Evolutionary conservation across 2,888 invertebrate species (phyloP), one percentile per base, ranked within the genome.

Genomic region (Serripes groenlandicus): DNA sequence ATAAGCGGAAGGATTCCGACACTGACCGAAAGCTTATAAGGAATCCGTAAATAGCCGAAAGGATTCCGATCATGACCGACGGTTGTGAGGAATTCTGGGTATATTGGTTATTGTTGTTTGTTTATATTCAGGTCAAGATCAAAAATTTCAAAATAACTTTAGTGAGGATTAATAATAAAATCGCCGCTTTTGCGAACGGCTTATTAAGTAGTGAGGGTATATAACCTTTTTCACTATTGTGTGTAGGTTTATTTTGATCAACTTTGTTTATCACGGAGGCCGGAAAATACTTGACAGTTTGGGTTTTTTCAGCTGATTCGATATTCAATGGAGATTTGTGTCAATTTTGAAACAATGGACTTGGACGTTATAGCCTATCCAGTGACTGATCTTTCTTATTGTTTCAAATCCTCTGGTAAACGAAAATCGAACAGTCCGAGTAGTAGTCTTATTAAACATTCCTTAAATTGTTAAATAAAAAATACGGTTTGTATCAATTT

Each of bases 251-350:
- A 49, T 1, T 49, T 2, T 21, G 18, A 2, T 15, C 49, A 21
- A 49, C 49, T 49, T 49, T 49, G 2, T 49, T 49, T 5, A 15
- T 7, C 15, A 7, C 1, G 49, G 30, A 62, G 34, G 54, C 7
- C 68, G 4, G 34, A 70, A 21, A 76, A 76, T 73, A 37, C 11
- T 74, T 81, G 73, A 74, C 74, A 81, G 34, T 74, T 74, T 69
- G 23, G 60, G 52, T 62, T 68, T 77, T 69, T 56, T 74, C 80
- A 80, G 75, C 84, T 84, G 84, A 83, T 83, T 72, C 68, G 28
- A n/a, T n/a, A 83, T 83, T 70, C 81, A 74, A 82, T 82, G 82
- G 82, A 74, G 75, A 52, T 71, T 52, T 26, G n/a, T 42, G 75
- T 62, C 42, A 66, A 37, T 42, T 28, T 30, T 66, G 42, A 66